A percentile compares a stretch with the other conserved stretches of the same genome.
Conservation (phyloP, 2,113 vertebrate species). For the Puffinus mauretanicus region DNA sequence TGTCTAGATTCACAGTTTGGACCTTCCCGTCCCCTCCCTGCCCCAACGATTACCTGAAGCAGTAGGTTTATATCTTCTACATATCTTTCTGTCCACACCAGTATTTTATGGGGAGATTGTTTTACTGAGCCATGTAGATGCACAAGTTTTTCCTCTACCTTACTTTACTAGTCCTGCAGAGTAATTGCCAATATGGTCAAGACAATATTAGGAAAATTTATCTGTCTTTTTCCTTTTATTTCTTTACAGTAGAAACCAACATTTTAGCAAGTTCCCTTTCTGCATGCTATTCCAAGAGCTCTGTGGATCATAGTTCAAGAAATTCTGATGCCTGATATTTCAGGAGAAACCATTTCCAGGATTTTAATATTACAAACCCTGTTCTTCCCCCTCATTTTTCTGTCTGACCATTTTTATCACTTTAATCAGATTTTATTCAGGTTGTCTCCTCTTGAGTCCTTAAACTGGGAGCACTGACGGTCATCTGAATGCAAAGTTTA, state of each 20-base stretch:
- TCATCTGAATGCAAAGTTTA: conserved; percentile 35
- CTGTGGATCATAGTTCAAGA: background rate
- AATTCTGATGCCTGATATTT: background rate
- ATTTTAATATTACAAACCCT: background rate
- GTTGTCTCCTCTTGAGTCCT: conserved; percentile 17
- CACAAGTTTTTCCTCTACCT: background rate
- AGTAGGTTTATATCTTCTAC: background rate
- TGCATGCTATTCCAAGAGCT: background rate
- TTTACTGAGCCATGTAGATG: background rate
- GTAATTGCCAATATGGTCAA: background rate
- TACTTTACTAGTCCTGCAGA: background rate
- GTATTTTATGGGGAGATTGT: background rate
- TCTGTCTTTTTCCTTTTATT: background rate
- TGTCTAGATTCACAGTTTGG: background rate
- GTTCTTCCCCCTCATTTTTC: background rate
- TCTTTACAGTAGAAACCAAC: background rate
- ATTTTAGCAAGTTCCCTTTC: background rate
- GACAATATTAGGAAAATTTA: background rate
- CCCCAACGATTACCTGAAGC: background rate
- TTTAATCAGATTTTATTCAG: conserved; percentile 50
- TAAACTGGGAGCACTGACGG: background rate
- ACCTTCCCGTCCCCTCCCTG: background rate
- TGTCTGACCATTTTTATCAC: conserved; percentile 16
- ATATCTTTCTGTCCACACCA: background rate
- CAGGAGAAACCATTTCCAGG: background rate